phyloP scores from a whole-genome alignment of 2,113 vertebrate species.

The Condylura cristata region DNA sequence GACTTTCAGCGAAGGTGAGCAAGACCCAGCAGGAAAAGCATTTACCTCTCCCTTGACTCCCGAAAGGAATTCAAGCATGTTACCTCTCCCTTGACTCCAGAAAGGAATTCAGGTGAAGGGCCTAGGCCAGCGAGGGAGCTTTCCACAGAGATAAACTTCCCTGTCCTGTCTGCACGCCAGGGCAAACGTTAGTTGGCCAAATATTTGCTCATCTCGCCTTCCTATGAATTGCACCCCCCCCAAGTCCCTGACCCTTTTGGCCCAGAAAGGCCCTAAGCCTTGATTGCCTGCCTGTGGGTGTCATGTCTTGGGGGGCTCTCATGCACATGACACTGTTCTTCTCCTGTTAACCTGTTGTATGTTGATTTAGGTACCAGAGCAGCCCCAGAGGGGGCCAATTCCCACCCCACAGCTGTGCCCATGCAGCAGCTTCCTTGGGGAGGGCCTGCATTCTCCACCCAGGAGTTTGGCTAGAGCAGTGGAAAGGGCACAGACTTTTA shows the following conservation, averaged over 20 bases:
- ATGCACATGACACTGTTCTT: neutral
- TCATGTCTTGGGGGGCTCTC: neutral
- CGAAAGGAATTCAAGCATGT: neutral
- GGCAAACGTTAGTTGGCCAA: neutral
- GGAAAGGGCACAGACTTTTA: neutral
- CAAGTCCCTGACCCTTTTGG: neutral
- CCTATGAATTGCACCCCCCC: neutral
- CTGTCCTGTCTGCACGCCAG: neutral
- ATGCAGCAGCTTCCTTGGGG: neutral
- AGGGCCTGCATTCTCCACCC: neutral
- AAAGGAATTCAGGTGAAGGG: neutral
- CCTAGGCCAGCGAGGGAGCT: neutral
- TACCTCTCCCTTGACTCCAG: neutral
- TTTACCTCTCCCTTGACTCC: neutral
- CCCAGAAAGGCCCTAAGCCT: neutral
- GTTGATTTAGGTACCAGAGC: neutral
- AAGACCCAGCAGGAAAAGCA: neutral
- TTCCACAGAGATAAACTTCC: neutral
- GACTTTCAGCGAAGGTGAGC: too few relatives aligned
- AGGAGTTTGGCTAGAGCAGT: neutral
- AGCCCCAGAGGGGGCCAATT: neutral
- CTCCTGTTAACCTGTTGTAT: neutral
- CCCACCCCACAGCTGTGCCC: neutral
- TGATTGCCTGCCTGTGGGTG: neutral
- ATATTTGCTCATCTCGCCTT: neutral